Conservation (phyloP, 2,113 vertebrate species). For the Plecturocebus donacophilus region DNA sequence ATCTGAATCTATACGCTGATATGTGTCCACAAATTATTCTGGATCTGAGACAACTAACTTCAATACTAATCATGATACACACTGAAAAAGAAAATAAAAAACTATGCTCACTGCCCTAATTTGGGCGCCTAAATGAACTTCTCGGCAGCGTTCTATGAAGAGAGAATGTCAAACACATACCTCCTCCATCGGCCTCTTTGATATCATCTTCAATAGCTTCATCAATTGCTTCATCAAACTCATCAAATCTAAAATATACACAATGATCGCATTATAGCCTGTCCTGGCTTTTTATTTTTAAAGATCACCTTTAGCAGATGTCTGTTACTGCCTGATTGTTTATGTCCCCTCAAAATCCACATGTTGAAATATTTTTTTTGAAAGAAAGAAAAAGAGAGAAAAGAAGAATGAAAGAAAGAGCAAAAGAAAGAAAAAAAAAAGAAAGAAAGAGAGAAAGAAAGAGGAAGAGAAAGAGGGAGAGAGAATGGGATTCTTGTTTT, state of each 20-base stretch:
- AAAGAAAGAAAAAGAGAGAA: too few species aligned
- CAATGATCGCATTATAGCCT: not conserved
- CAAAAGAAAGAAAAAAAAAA: too few species aligned
- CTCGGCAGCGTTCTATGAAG: not conserved
- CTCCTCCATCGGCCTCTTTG: conserved; percentile 92
- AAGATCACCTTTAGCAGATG: not conserved
- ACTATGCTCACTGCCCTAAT: not conserved
- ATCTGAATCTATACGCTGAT: not conserved
- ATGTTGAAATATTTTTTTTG: not conserved
- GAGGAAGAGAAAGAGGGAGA: too few species aligned
- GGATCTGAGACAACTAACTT: not conserved
- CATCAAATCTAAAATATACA: conserved; percentile 93
- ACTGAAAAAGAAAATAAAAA: not conserved
- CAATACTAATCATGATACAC: not conserved
- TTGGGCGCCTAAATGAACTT: not conserved
- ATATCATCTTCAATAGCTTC: conserved; percentile 98
- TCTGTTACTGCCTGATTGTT: not conserved
- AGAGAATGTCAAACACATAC: conserved; percentile 79
- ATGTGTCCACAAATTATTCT: not conserved
- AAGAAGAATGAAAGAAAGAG: too few species aligned
- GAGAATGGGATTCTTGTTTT: too few species aligned
- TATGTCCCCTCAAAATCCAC: not conserved
- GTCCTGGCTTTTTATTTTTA: not conserved
- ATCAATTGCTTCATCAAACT: conserved; percentile 98
- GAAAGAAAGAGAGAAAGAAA: too few species aligned